phyloP scores from a whole-genome alignment of 2,888 invertebrate species.

The Belgica antarctica region DNA sequence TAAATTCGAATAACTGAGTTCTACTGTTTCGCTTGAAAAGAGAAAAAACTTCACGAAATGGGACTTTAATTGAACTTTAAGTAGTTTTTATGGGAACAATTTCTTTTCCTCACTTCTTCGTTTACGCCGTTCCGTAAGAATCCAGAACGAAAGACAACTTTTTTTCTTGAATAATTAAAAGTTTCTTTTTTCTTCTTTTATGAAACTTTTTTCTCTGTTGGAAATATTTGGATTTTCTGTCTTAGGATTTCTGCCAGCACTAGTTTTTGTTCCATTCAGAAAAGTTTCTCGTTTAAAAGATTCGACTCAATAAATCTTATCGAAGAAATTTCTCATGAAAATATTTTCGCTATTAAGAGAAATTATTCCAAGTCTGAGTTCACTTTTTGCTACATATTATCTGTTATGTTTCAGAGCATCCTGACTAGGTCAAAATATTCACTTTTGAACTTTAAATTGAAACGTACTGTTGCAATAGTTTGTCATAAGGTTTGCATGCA shows the following conservation, averaged over 20 bases:
- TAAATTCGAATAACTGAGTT: conserved; percentile 4
- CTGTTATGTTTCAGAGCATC: neutral
- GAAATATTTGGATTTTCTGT: neutral
- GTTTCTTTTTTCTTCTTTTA: neutral
- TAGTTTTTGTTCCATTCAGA: conserved; percentile 14
- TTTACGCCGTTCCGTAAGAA: neutral
- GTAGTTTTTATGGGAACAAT: conserved; percentile 15
- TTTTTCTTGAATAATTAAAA: conserved; percentile 21
- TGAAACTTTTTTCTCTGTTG: neutral
- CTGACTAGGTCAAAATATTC: neutral
- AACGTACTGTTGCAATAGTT: too few species aligned
- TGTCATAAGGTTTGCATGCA: too few species aligned
- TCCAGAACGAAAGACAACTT: neutral
- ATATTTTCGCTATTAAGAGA: neutral
- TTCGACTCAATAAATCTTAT: conserved; percentile 29
- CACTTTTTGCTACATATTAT: too few species aligned
- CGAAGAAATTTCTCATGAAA: neutral
- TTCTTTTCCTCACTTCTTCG: neutral
- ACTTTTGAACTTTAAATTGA: neutral
- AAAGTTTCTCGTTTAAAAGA: neutral
- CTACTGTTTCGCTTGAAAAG: neutral
- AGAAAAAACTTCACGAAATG: conserved; percentile 13
- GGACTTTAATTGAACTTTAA: conserved; percentile 32
- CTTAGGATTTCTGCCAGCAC: neutral
- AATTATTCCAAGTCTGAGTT: too few species aligned